Evolutionary conservation across 2,888 invertebrate genomes (phyloP).

Genomic region (Tricholauxania praeusta): DNA sequence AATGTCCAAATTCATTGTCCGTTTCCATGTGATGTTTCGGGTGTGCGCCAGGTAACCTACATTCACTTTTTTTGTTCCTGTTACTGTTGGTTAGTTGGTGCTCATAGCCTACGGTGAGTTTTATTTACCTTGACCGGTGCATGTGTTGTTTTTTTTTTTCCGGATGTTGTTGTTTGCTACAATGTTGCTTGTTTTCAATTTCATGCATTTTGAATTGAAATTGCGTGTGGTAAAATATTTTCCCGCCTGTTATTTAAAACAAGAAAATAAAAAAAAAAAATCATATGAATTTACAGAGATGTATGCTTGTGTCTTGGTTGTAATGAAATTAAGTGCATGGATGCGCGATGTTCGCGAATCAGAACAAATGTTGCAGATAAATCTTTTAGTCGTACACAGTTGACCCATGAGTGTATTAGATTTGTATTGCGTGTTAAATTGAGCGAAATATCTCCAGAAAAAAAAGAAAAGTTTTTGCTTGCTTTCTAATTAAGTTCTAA

Average conservation of each 20-base stretch:
- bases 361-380: background rate
- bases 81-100: no score
- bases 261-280: background rate
- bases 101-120: background rate
- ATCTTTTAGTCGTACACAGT: background rate
- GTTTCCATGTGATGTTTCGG: background rate
- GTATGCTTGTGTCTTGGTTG: background rate
- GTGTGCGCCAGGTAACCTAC: background rate
- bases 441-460: no score
- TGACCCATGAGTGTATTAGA: background rate
- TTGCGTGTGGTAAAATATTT: conserved; percentile 11
- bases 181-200: conserved; percentile 24
- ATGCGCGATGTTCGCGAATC: conserved; percentile 3
- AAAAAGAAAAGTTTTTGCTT: no score
- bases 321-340: background rate
- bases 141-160: background rate
- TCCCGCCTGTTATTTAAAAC: conserved; percentile 18
- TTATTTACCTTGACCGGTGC: conserved; percentile 14
- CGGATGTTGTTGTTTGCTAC: background rate
- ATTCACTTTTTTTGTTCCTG: background rate
- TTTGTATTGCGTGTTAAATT: background rate
- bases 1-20: conserved; percentile 9
- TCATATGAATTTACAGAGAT: no score
- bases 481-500: no score
- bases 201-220: conserved; percentile 33